Conservation (phyloP, 2,888 invertebrate genomes). For the Deilephila porcellus region DNA sequence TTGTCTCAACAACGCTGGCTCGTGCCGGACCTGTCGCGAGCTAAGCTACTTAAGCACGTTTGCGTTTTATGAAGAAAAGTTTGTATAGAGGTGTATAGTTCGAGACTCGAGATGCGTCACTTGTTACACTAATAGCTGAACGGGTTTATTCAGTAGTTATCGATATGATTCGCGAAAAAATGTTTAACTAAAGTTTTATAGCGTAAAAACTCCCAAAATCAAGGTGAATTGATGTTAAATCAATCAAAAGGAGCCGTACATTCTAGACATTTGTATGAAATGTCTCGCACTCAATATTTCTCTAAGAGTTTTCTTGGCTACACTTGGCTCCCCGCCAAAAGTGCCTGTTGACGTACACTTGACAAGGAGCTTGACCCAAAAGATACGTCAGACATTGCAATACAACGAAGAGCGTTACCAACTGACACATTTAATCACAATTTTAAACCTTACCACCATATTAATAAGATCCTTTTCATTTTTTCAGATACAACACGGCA, state of each 20-base stretch:
- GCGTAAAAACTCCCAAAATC: conserved; percentile 9
- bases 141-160: too few relatives aligned
- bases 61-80: conserved; percentile 7
- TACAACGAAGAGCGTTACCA: conserved; percentile 35
- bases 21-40: conserved; percentile 1
- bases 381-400: conserved; percentile 59
- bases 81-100: conserved; percentile 8
- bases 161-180: neutral
- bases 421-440: conserved; percentile 15
- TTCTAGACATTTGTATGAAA: conserved; percentile 50
- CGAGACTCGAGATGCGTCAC: neutral
- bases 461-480: conserved; percentile 40
- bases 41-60: conserved; percentile 12
- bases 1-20: conserved; percentile 16
- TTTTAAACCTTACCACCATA: conserved; percentile 28
- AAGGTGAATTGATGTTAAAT: conserved; percentile 24
- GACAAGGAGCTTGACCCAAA: conserved; percentile 77
- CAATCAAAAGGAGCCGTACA: conserved; percentile 28
- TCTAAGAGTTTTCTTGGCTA: conserved; percentile 59
- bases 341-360: conserved; percentile 71
- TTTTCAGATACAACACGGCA: conserved; percentile 71
- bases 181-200: neutral
- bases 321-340: conserved; percentile 71
- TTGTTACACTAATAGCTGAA: neutral
- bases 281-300: conserved; percentile 63